These are phyloP conservation scores for Cheirogaleus medius DNA, from an alignment of 2,113 vertebrate species.

Conservation along the genomic window DNA sequence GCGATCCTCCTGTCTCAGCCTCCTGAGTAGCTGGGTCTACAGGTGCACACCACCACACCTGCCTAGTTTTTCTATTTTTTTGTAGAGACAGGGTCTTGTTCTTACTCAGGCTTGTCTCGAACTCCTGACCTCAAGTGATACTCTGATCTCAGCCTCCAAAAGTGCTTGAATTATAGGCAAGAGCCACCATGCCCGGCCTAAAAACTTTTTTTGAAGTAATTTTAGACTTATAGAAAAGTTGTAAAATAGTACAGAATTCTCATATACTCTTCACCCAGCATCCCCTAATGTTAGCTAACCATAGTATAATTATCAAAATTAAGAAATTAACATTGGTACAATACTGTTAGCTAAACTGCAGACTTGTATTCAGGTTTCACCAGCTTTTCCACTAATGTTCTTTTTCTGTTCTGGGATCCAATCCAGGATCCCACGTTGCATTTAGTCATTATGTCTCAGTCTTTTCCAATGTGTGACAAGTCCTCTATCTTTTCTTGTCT, in stretches of 20 bases:
- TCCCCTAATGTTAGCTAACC: neutral
- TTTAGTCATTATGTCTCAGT: neutral
- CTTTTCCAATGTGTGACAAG: neutral
- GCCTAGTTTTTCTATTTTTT: too few species aligned
- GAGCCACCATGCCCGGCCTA: too few species aligned
- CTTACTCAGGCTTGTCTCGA: too few species aligned
- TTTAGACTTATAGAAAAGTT: conserved; percentile 18
- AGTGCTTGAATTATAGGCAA: too few species aligned
- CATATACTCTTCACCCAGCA: neutral
- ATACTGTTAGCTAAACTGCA: neutral
- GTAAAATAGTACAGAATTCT: neutral
- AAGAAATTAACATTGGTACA: neutral
- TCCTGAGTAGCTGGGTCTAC: too few species aligned
- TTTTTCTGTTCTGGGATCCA: neutral
- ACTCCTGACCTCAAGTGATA: too few species aligned
- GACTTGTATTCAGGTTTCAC: neutral
- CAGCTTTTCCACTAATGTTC: neutral
- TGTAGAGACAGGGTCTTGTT: too few species aligned
- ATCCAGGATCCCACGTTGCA: neutral
- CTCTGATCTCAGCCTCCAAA: too few species aligned
- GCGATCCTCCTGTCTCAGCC: too few species aligned
- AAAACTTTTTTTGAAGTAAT: neutral
- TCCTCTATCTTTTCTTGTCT: neutral
- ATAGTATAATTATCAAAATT: neutral
- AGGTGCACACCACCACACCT: too few species aligned